Percentiles rank a stretch among this genome's conserved stretches.
phyloP scores from a whole-genome alignment of 1,140 invertebrate species.

The Drosophila kurseongensis region DNA sequence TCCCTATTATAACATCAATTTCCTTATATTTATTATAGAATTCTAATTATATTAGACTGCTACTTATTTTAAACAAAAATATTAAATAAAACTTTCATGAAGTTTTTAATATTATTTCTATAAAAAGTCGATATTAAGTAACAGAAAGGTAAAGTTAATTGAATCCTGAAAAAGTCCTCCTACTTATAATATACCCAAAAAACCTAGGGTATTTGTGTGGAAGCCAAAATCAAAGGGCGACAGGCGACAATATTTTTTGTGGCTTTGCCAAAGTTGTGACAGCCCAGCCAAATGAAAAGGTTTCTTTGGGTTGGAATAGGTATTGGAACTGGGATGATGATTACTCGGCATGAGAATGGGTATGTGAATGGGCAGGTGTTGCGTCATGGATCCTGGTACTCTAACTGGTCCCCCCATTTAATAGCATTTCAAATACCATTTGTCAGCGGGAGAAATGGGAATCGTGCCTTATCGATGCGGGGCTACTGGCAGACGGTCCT shows the following conservation, averaged over 20 bases:
- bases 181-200: too few species aligned
- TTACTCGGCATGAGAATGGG: background rate
- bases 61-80: too few species aligned
- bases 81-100: too few species aligned
- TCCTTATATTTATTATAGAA: too few species aligned
- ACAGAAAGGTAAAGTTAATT: too few species aligned
- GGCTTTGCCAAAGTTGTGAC: constrained; percentile 46
- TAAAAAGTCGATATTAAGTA: too few species aligned
- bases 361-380: constrained; percentile 13
- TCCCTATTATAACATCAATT: too few species aligned
- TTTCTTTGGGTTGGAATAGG: constrained; percentile 1
- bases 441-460: constrained; percentile 45
- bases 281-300: constrained; percentile 37
- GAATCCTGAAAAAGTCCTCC: background rate
- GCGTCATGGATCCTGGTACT: constrained; percentile 16
- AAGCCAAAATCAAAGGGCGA: constrained; percentile 48
- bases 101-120: too few species aligned
- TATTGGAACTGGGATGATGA: background rate
- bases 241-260: constrained; percentile 33
- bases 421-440: constrained; percentile 62
- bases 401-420: constrained; percentile 25
- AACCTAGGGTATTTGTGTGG: background rate
- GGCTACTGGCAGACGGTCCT: constrained; percentile 46
- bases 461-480: constrained; percentile 68
- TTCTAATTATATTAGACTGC: too few species aligned